Base-by-base conservation (phyloP, 1,140 invertebrate species). In the Scaptomyza graminum region DNA sequence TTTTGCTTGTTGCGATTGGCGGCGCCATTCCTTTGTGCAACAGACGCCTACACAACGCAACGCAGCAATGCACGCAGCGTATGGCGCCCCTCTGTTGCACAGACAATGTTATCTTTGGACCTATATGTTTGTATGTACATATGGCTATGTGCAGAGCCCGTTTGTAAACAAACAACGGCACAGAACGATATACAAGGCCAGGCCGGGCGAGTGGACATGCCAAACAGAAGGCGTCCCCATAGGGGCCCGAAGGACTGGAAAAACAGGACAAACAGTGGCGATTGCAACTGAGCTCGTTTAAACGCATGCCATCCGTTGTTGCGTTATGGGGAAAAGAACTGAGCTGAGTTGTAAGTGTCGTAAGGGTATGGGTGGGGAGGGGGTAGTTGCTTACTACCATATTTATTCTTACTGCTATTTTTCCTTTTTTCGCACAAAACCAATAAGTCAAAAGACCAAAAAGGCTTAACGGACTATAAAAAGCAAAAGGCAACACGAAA, bases 371-470 rank as follows among this genome's bases (percentile, higher is more conserved):
- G 28, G 3, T 4, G 8, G 31, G 8, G 0, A 7, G 8, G 31
- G 31, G 31, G 2, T 6, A 28, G 41, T n/a, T 34, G 9, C 16
- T 44, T 9, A 25, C 8, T 22, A 12, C 25, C n/a, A 5, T 28
- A 44, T 65, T 5, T 13, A n/a, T 9, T 7, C 7, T 22, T 6
- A 22, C 41, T 7, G 25, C 3, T 1, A 2, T 18, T 11, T 13
- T 3, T 11, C 12, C 9, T 13, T 25, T 0, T 56, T 39, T 43
- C 47, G 46, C 64, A 51, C 55, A 88, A 88, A 88, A 89, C 79
- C 83, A 88, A 88, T 88, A 88, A 88, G 83, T 88, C 83, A 88
- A 89, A 88, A 79, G 79, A 88, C 83, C 79, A 87, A 88, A 85
- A 88, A 88, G 83, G 83, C 84, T 88, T 88, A 88, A 83, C 83